Evolutionary conservation across 2,888 invertebrate species (phyloP).

Genomic region (Thyatira batis): DNA sequence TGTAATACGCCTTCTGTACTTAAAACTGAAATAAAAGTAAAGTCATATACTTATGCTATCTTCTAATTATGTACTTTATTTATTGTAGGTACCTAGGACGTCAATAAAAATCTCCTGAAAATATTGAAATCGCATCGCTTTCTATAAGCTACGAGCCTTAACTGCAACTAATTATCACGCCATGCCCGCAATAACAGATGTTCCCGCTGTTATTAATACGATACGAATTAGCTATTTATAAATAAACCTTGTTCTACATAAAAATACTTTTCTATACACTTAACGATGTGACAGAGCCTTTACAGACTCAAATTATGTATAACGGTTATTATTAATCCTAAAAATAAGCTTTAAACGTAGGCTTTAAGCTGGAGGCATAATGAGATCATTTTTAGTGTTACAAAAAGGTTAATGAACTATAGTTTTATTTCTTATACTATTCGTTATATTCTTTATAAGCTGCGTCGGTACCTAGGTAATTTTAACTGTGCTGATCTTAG

Average conservation of each 20-base stretch:
- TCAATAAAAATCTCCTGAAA: too few species aligned
- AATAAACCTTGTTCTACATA: constrained; percentile 19
- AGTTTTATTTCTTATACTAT: too few species aligned
- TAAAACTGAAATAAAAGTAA: too few species aligned
- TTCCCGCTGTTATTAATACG: constrained; percentile 59
- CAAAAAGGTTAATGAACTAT: not conserved
- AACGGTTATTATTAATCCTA: not conserved
- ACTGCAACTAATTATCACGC: constrained; percentile 51
- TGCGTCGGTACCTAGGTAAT: not conserved
- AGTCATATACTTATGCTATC: too few species aligned
- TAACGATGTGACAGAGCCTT: not conserved
- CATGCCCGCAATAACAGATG: constrained; percentile 63
- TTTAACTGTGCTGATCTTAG: too few species aligned
- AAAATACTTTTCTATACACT: constrained; percentile 11
- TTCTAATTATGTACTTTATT: not conserved
- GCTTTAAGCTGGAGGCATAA: constrained; percentile 1
- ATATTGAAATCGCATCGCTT: constrained; percentile 15
- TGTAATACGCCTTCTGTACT: too few species aligned
- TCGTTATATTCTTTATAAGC: too few species aligned
- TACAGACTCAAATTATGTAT: not conserved
- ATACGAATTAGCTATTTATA: constrained; percentile 51
- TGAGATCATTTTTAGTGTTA: not conserved
- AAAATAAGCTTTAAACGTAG: not conserved
- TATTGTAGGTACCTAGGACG: too few species aligned
- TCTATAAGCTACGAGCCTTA: constrained; percentile 16